Evolutionary conservation across 2,888 invertebrate genomes (phyloP), one percentile per base, ranked within the genome.

Genomic region (Clusia tigrina): DNA sequence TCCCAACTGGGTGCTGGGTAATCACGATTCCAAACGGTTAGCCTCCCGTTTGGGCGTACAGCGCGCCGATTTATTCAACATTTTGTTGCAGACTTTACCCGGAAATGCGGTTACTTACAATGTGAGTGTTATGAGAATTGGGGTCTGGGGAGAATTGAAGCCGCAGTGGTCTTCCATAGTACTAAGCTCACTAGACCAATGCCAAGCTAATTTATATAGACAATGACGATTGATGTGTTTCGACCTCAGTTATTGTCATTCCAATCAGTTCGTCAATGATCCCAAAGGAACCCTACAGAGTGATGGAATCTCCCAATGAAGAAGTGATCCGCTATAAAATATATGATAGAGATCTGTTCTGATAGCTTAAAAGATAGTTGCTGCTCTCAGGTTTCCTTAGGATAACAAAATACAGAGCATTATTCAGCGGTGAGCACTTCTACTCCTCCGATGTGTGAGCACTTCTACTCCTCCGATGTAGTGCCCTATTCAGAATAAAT

Each of bases 101-200:
- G 96, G 96, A 20, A 88, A 93, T 22, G 89, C 90, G 18, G 89
- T 95, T 0, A 91, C 93, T 0, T 96, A 96, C 78, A 92, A 96
- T 85, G 87, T 86, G 73, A 82, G 76, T 64, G 9, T 32, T 32
- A 32, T 32, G 6, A n/a, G n/a, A n/a, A n/a, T n/a, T n/a, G n/a
- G n/a, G n/a, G n/a, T n/a, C n/a, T n/a, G n/a, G 17, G 51, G 12
- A 38, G n/a, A 10, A 51, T 20, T 18, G 9, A 10, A n/a, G 26
- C 10, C 15, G 54, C n/a, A n/a, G n/a, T n/a, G 6, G 37, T 37
- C 37, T 37, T 37, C 37, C 37, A 10, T 15, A 6, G 6, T 37
- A 6, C 15, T 37, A 37, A 37, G 37, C 37, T 15, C 15, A 6
- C 15, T 37, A 37, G 15, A 15, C 37, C 37, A 37, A 37, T 37